Base-by-base conservation (phyloP, 2,888 invertebrate genomes). In the Lycaena phlaeas region DNA sequence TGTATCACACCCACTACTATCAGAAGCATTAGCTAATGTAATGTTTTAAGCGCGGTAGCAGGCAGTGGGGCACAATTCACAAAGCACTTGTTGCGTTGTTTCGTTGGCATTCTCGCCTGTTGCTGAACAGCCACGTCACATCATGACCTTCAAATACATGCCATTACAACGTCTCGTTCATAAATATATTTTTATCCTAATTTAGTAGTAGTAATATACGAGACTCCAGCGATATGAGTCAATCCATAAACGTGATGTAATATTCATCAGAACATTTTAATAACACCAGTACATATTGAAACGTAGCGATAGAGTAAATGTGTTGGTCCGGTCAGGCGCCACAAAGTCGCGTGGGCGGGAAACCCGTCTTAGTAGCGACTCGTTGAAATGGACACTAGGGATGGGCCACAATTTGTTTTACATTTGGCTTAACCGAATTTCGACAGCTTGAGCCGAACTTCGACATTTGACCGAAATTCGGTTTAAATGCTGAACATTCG, bases 51-150 rank as follows among this genome's bases (percentile, higher is more conserved):
- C 54, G 68, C 61, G 70, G 65, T 66, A 67, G 70, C 66, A 70
- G 41, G 70, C 66, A 70, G 41, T 42, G 34, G 36, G 46, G 42
- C 41, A 48, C 44, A n/a, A n/a, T n/a, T n/a, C n/a, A n/a, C n/a
- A 44, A 47, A 62, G 74, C 79, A 79, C 82, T 78, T 81, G 77
- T 84, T 82, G 81, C 76, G 76, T 70, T 76, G 76, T 76, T 79
- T 75, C 68, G 76, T 71, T 72, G 73, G 67, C 68, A 68, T 65
- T 64, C 68, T 67, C 69, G 73, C 69, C 70, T 72, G 72, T 71
- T 72, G 75, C 72, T 54, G 50, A 45, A 42, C 61, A 60, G 47
- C 68, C 64, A 75, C 81, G 77, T 74, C 75, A 77, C 59, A 52
- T 49, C 52, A 59, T 68, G 78, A 67, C 63, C 63, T 61, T 59